Base-by-base conservation (phyloP, 2,888 invertebrate genomes). In the Malachius bipustulatus region DNA sequence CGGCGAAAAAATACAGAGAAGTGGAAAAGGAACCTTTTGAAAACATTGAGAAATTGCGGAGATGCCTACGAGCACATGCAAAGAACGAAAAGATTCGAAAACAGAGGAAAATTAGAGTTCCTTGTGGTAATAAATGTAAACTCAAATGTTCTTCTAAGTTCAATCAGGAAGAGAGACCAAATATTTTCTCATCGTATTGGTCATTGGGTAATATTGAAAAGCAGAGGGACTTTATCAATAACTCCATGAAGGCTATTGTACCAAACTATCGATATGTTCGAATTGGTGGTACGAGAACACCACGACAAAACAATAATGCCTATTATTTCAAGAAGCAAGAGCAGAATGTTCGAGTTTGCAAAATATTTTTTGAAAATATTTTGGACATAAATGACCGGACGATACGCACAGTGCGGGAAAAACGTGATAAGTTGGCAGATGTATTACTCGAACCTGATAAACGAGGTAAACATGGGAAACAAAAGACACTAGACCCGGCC, bases 51-150 rank as follows among this genome's bases (percentile, higher is more conserved):
- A 24, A 36, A 32, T 29, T 26, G 14, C 10, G 32, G 36, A 36
- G 27, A 36, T 14, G 27, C 16, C 16, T 36, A 36, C 16, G 14
- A 8, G 8, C n/a, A 19, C 14, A 32, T 19, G 12, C 32, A 26
- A 2, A 37, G 16, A 31, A 31, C 8, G 16, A 35, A 35, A 14
- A 14, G 11, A 11, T 15, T 11, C 14, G 12, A 30, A 14, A 14
- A 36, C 24, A 16, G 9, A 37, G 34, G 14, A 36, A 32, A 16
- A 32, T 35, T 15, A 26, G n/a, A 11, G 19, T 13, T 34, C 12
- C 24, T 4, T 36, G 34, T 16, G 14, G 14, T 11, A 24, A 36
- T 16, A 35, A 36, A 15, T 35, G 35, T 34, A 19, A 12, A 31
- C 28, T 35, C 6, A 2, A 19, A 19, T 36, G 36, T 32, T 35